Percentiles rank a stretch among this genome's conserved stretches.
phyloP scores from a whole-genome alignment of 2,797 vertebrate genomes.

The Mastacembelus armatus region DNA sequence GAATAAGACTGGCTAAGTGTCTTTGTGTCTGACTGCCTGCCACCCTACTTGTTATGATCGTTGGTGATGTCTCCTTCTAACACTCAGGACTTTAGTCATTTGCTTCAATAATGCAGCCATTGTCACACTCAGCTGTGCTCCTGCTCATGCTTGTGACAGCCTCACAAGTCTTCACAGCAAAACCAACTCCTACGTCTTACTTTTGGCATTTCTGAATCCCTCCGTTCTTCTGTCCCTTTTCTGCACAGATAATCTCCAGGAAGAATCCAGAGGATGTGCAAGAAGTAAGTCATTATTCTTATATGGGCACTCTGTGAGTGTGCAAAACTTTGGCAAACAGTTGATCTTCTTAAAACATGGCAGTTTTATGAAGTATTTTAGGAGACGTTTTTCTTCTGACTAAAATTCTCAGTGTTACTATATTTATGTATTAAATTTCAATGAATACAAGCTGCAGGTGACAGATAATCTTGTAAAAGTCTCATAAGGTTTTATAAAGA shows the following conservation, averaged over 20 bases:
- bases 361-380: neutral
- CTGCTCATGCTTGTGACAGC: slow-evolving; percentile 15
- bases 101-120: slow-evolving; percentile 73
- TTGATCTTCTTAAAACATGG: neutral
- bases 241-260: slow-evolving; percentile 92
- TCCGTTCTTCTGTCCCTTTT: slow-evolving; percentile 18
- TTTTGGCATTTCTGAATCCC: neutral
- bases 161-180: neutral
- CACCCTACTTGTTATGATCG: slow-evolving; percentile 28
- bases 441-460: too few species aligned
- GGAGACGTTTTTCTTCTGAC: neutral
- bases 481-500: too few species aligned
- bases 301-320: neutral
- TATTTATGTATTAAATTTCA: neutral
- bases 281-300: slow-evolving; percentile 87
- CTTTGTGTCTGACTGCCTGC: slow-evolving; percentile 13
- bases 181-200: neutral
- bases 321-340: neutral
- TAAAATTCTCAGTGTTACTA: too few species aligned
- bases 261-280: slow-evolving; percentile 97
- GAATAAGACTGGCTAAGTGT: slow-evolving; percentile 2
- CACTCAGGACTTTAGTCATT: slow-evolving; percentile 53
- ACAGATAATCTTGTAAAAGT: too few species aligned
- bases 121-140: slow-evolving; percentile 58
- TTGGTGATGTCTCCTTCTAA: slow-evolving; percentile 72